Conservation (phyloP, 2,888 invertebrate species). For the Dione juno region DNA sequence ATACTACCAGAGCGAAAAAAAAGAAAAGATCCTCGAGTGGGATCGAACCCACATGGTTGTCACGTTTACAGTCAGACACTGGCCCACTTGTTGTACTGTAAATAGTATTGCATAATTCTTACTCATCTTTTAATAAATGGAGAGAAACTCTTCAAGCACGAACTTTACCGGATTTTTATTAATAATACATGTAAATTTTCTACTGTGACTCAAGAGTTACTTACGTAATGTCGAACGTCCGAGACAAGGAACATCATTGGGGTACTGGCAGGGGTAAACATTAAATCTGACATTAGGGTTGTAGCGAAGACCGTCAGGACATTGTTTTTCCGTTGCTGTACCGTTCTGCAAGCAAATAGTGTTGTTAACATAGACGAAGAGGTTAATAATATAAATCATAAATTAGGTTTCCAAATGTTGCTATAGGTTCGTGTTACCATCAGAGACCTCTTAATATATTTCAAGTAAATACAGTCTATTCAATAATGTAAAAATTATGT, state of each 20-base stretch:
- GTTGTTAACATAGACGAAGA: background rate
- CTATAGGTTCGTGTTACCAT: no score
- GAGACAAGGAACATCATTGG: slow-evolving; percentile 90
- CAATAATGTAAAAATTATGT: no score
- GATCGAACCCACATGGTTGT: no score
- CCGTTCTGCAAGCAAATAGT: slow-evolving; percentile 81
- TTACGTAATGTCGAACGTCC: slow-evolving; percentile 87
- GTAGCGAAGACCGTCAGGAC: slow-evolving; percentile 92
- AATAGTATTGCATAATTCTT: background rate
- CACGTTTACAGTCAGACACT: no score
- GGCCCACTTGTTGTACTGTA: no score
- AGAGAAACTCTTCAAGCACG: slow-evolving; percentile 4
- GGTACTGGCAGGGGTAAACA: slow-evolving; percentile 92
- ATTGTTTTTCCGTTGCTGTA: slow-evolving; percentile 88
- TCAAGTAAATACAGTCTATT: no score
- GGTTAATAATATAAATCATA: no score
- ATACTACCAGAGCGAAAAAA: no score
- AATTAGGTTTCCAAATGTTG: no score
- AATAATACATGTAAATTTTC: slow-evolving; percentile 12
- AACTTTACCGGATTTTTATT: slow-evolving; percentile 14
- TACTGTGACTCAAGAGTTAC: slow-evolving; percentile 53
- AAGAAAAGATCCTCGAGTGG: no score
- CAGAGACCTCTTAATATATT: no score
- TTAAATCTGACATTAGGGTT: slow-evolving; percentile 87
- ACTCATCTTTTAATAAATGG: background rate